Evolutionary conservation across 2,888 invertebrate species (phyloP).

Genomic region (Enoplolaimus lenunculus): DNA sequence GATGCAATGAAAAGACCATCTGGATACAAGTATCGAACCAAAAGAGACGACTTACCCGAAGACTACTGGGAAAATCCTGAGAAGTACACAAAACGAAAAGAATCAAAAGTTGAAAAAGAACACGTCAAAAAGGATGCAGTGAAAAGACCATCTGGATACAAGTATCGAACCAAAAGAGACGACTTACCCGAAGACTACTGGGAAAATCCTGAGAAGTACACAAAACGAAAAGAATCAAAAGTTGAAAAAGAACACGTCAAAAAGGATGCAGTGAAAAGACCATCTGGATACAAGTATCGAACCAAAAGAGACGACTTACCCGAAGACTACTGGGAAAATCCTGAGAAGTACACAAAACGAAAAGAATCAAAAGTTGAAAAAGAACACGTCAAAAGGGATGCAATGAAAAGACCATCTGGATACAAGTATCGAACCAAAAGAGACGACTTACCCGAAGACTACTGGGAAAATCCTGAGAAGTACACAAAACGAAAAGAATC

Average conservation of each 20-base stretch:
- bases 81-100: not conserved
- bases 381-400: not conserved
- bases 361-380: not conserved
- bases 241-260: not conserved
- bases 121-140: not conserved
- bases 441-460: not conserved
- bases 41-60: not conserved
- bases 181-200: not conserved
- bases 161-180: not conserved
- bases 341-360: not conserved
- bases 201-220: not conserved
- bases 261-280: not conserved
- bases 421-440: not conserved
- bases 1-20: not conserved
- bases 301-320: not conserved
- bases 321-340: not conserved
- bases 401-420: not conserved
- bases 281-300: not conserved
- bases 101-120: not conserved
- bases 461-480: not conserved
- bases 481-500: not conserved
- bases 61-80: not conserved
- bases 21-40: not conserved
- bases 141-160: not conserved
- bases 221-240: not conserved